Conservation (phyloP, 2,113 vertebrate genomes). For the Todiramphus chloris region DNA sequence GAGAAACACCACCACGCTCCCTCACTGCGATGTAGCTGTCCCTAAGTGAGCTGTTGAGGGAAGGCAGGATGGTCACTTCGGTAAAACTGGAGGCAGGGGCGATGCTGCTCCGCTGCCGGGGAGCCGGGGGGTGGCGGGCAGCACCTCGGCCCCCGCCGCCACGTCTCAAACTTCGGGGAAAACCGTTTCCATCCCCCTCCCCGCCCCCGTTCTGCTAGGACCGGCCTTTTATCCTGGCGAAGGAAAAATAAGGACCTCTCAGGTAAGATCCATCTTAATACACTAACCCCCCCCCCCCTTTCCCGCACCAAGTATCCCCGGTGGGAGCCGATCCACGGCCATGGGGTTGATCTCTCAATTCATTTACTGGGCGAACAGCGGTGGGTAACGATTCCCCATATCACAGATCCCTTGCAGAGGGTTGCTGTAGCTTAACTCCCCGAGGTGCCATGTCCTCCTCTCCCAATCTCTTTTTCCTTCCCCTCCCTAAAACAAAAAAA, state of each 20-base stretch:
- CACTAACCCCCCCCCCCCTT: neutral
- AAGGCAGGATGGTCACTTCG: neutral
- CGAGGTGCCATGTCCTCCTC: neutral
- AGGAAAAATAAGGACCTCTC: slow-evolving; percentile 12
- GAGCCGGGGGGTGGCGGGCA: neutral
- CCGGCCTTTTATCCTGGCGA: slow-evolving; percentile 13
- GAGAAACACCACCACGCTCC: neutral
- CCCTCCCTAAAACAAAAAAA: neutral
- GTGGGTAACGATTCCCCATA: neutral
- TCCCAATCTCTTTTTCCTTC: neutral
- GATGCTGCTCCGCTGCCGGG: neutral
- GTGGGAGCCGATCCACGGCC: neutral
- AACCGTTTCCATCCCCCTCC: neutral
- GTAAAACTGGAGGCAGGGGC: slow-evolving; percentile 16
- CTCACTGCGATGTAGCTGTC: neutral
- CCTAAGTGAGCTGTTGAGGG: slow-evolving; percentile 33
- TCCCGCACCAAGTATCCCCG: neutral
- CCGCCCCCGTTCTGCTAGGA: neutral
- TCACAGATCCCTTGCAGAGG: neutral
- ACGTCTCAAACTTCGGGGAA: slow-evolving; percentile 22
- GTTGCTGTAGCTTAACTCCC: neutral
- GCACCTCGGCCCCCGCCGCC: neutral
- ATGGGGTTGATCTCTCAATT: neutral
- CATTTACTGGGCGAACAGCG: neutral
- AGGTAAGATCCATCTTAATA: slow-evolving; percentile 36